Conservation (phyloP, 2,888 invertebrate species). For the Liodrosophila aerea region DNA sequence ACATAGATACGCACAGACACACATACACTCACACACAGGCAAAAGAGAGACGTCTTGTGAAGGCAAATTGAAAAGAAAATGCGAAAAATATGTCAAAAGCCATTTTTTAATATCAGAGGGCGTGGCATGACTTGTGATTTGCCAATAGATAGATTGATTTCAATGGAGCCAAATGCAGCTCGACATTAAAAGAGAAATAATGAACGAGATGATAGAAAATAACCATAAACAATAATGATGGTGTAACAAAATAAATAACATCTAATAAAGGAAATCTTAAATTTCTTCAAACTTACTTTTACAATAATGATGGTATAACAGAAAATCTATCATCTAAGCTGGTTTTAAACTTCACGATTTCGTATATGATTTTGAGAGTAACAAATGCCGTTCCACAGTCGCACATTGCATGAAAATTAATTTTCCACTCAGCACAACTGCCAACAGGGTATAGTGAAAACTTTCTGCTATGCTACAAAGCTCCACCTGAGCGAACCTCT, state of each 20-base stretch:
- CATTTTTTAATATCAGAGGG: slow-evolving; percentile 59
- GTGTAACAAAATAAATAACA: no score
- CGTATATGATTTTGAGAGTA: no score
- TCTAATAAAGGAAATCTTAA: no score
- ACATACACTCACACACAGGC: slow-evolving; percentile 23
- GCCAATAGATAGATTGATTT: slow-evolving; percentile 57
- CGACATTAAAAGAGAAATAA: no score
- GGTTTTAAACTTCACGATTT: no score
- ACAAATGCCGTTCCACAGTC: slow-evolving; percentile 11
- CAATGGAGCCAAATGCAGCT: slow-evolving; percentile 16
- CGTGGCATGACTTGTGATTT: slow-evolving; percentile 55
- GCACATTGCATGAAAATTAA: slow-evolving; percentile 42
- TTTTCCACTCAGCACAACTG: slow-evolving; percentile 45
- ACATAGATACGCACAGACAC: slow-evolving; percentile 55
- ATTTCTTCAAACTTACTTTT: no score
- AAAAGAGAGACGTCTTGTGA: slow-evolving; percentile 49
- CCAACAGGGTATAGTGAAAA: slow-evolving; percentile 45
- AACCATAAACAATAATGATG: no score
- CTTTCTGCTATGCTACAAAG: slow-evolving; percentile 27
- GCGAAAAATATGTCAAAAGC: slow-evolving; percentile 70
- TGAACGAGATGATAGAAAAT: no score
- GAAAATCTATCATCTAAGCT: no score
- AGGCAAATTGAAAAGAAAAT: slow-evolving; percentile 66
- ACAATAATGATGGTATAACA: no score
- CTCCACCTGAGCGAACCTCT: slow-evolving; percentile 19